Conservation (phyloP, 2,888 invertebrate genomes). For the Plebejus anna region DNA sequence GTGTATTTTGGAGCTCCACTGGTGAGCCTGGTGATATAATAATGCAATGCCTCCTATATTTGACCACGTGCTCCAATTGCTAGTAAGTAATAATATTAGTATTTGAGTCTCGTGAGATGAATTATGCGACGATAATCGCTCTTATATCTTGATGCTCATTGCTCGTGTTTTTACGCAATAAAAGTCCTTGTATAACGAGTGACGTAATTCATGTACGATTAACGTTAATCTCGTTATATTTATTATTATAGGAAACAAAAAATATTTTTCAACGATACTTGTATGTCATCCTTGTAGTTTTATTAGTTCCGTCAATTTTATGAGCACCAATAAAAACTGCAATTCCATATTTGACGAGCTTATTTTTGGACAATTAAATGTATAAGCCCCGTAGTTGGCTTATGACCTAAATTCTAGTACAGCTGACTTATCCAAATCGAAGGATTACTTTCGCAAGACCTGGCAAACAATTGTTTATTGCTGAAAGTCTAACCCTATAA, state of each 20-base stretch:
- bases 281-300: constrained; percentile 11
- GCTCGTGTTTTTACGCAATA: constrained; percentile 3
- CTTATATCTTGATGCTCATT: neutral
- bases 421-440: constrained; percentile 17
- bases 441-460: constrained; percentile 9
- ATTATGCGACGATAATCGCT: neutral
- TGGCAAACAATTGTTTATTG: neutral
- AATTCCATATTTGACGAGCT: neutral
- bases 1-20: constrained; percentile 14
- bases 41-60: neutral
- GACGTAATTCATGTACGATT: constrained; percentile 19
- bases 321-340: neutral
- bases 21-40: neutral
- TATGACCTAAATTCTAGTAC: neutral
- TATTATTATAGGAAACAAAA: neutral
- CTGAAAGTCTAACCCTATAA: constrained; percentile 12
- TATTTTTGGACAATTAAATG: neutral
- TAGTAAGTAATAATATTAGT: neutral
- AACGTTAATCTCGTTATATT: constrained; percentile 18
- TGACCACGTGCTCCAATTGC: constrained; percentile 2
- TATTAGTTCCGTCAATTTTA: neutral
- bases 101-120: neutral
- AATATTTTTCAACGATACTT: constrained; percentile 14
- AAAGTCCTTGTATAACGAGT: constrained; percentile 9
- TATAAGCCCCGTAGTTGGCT: neutral